These are phyloP conservation scores for Channallabes apus DNA, from an alignment of 2,797 vertebrate genomes.

Conservation along the genomic window DNA sequence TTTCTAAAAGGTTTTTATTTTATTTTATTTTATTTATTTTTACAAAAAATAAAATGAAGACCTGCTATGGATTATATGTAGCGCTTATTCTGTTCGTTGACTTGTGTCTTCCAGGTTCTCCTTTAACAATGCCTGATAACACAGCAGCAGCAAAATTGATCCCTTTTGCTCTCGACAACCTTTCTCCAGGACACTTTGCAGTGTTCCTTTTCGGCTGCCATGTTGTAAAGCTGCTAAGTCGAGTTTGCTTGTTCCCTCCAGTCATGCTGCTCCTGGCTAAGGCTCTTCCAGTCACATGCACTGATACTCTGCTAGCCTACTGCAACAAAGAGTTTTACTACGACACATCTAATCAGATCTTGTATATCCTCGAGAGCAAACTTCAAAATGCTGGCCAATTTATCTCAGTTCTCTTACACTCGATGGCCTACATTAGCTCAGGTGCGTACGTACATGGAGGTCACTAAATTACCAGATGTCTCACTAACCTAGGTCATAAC, in stretches of 20 bases:
- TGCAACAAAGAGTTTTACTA: slow-evolving; percentile 77
- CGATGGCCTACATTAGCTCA: slow-evolving; percentile 76
- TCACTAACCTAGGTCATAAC: not conserved
- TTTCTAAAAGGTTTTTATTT: not conserved
- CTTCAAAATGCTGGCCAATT: slow-evolving; percentile 79
- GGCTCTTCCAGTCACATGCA: slow-evolving; percentile 65
- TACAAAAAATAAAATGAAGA: not conserved
- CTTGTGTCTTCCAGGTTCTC: slow-evolving; percentile 33
- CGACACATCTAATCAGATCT: slow-evolving; percentile 76
- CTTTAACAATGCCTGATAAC: slow-evolving; percentile 53
- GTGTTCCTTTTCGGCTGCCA: slow-evolving; percentile 81
- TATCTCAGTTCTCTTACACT: slow-evolving; percentile 73
- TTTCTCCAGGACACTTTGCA: slow-evolving; percentile 76
- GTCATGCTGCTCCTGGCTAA: slow-evolving; percentile 76
- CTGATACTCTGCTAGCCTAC: slow-evolving; percentile 59
- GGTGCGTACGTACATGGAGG: slow-evolving; percentile 67
- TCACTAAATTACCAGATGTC: not conserved
- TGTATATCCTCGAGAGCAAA: slow-evolving; percentile 74
- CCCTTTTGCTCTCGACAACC: slow-evolving; percentile 72
- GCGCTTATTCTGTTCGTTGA: not conserved
- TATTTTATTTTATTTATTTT: no score
- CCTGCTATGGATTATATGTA: not conserved
- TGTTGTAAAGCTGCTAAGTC: slow-evolving; percentile 71
- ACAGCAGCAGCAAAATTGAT: slow-evolving; percentile 60
- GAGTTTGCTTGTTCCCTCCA: slow-evolving; percentile 65